Evolutionary conservation across 2,797 vertebrate species (phyloP).

Genomic region (Microtus californicus): DNA sequence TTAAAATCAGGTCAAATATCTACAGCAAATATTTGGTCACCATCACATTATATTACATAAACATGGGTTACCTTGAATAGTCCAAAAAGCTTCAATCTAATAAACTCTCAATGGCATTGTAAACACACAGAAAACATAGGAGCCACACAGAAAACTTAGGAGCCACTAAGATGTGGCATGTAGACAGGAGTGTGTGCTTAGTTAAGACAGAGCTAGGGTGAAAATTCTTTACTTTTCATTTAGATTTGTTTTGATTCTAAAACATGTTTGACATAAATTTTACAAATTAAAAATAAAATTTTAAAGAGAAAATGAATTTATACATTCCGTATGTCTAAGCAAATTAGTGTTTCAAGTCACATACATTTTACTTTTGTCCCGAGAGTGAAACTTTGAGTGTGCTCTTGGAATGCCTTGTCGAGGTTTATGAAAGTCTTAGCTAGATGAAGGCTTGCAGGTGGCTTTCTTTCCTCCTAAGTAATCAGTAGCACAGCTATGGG

Average conservation of each 20-base stretch:
- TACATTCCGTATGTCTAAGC: not conserved
- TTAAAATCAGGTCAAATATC: not conserved
- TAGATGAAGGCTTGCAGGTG: not conserved
- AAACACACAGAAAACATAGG: not conserved
- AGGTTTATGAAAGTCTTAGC: not conserved
- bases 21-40: not conserved
- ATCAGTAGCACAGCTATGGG: not conserved
- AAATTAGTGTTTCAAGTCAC: not conserved
- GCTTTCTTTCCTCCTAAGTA: not conserved
- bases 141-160: not conserved
- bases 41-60: not conserved
- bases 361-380: not conserved
- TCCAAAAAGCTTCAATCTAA: not conserved
- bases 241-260: not conserved
- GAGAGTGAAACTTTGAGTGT: not conserved
- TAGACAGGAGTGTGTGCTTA: accelerated
- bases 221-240: not conserved
- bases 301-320: conserved; percentile 29
- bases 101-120: not conserved
- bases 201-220: not conserved
- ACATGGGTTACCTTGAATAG: not conserved
- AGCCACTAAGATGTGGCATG: not conserved
- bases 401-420: not conserved
- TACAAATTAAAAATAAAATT: not conserved
- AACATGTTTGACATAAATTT: not conserved